These are phyloP conservation scores for Cheilosia vulpina DNA, from an alignment of 2,888 invertebrate species.

Conservation along the genomic window DNA sequence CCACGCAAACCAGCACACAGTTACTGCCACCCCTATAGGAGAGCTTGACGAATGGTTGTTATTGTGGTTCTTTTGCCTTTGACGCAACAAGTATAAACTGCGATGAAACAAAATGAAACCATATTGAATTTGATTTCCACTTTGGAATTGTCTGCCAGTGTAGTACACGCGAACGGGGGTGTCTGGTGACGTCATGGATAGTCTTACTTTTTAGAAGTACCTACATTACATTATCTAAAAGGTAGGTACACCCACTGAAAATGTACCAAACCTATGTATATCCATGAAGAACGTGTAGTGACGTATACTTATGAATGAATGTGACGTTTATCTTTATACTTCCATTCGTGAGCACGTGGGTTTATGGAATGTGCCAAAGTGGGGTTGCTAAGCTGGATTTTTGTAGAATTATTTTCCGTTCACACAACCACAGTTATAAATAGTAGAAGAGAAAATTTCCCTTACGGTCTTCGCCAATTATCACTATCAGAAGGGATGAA, in stretches of 20 bases:
- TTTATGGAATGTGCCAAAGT: neutral
- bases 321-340: conserved; percentile 22
- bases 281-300: neutral
- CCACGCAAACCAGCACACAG: neutral
- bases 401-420: neutral
- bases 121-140: conserved; percentile 23
- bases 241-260: neutral
- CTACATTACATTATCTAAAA: neutral
- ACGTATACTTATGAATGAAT: conserved; percentile 35
- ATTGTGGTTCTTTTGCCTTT: conserved; percentile 25
- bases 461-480: neutral
- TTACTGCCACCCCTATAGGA: conserved; percentile 22
- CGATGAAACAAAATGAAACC: conserved; percentile 1
- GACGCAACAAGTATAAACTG: conserved; percentile 57
- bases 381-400: neutral
- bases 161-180: neutral
- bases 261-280: neutral
- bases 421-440: neutral
- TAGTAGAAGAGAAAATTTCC: conserved; percentile 42
- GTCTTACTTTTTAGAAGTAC: neutral
- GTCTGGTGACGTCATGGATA: conserved; percentile 3
- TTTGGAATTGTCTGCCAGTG: neutral
- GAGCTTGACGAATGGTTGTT: conserved; percentile 48
- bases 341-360: conserved; percentile 29
- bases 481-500: conserved; percentile 28